Evolutionary conservation across 2,797 vertebrate species (phyloP), one percentile per base, ranked within the genome.

Genomic region (Rhabdomys pumilio): DNA sequence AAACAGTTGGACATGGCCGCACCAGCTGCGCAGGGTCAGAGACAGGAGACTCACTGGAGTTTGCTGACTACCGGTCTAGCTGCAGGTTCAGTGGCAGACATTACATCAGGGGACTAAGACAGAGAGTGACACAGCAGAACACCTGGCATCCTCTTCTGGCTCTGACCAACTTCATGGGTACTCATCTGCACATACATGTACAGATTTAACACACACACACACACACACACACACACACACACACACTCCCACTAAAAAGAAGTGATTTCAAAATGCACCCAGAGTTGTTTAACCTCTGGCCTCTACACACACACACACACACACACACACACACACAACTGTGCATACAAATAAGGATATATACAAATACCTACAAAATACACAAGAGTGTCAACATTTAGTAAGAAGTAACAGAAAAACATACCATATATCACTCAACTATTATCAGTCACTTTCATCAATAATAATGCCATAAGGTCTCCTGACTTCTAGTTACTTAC

Each of bases 331-430:
- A 81, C 53, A 38, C 13, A 38, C 34, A 38, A 38, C 24, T n/a
- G 14, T 8, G 8, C 57, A 63, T 7, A 63, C 57, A 84, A n/a
- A 6, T 82, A 63, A 41, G 59, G 47, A 20, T 19, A 34, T 11
- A 31, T 34, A 31, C 26, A 65, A 65, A 65, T 47, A 22, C 15
- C 41, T 47, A 65, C 41, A 65, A 84, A 6, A 47, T 47, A 65
- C 41, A 65, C 59, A 63, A 65, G 41, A 50, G 20, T 72, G 22
- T 14, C 8, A 72, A 57, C 85, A 73, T 47, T 61, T 47, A 61
- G 38, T 88, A 61, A 61, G 29, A 22, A 41, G 12, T 85, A 31
- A 91, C 10, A 85, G 44, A 95, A 89, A 94, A 96, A 69, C 29
- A 77, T 80, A 72, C 11, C 12, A 67, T 50, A 65, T 94, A 73